Percentiles rank a stretch among this genome's conserved stretches.
Evolutionary conservation across 2,797 vertebrate genomes (phyloP).

Genomic region (Pseudopleuronectes americanus): DNA sequence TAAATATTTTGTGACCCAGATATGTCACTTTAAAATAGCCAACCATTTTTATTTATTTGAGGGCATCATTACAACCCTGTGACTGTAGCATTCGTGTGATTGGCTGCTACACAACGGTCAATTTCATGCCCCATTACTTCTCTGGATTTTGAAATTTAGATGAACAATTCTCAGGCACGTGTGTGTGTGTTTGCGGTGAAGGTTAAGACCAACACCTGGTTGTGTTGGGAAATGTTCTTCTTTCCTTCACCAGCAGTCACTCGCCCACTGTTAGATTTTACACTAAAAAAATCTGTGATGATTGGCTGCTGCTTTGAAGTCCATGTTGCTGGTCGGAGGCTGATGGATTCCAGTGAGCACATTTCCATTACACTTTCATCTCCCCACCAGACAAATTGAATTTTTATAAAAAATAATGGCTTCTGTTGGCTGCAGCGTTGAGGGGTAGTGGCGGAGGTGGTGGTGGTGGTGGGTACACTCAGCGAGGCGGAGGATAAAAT

Average conservation of each 20-base stretch:
- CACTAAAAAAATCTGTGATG: constrained; percentile 57
- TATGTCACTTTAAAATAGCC: too few relatives aligned
- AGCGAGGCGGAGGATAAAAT: constrained; percentile 48
- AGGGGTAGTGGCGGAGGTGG: background rate
- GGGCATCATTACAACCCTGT: background rate
- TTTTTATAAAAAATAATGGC: constrained; percentile 55
- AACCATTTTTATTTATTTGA: background rate
- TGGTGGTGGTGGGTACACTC: constrained; percentile 18
- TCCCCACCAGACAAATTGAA: constrained; percentile 59
- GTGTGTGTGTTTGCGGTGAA: background rate
- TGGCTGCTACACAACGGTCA: background rate
- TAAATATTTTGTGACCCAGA: too few relatives aligned
- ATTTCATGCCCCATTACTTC: background rate
- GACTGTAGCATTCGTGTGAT: background rate
- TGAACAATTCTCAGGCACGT: background rate
- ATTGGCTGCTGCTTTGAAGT: constrained; percentile 73
- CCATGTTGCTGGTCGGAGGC: constrained; percentile 49
- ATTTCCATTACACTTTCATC: constrained; percentile 78
- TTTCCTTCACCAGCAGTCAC: constrained; percentile 25
- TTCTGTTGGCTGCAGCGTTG: constrained; percentile 7
- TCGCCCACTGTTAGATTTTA: constrained; percentile 16
- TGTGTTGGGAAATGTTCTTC: constrained; percentile 14
- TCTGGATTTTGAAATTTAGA: background rate
- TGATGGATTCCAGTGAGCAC: constrained; percentile 69
- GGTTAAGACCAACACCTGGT: background rate